phyloP scores from a whole-genome alignment of 2,113 vertebrate genomes.

The Xenopus laevis region DNA sequence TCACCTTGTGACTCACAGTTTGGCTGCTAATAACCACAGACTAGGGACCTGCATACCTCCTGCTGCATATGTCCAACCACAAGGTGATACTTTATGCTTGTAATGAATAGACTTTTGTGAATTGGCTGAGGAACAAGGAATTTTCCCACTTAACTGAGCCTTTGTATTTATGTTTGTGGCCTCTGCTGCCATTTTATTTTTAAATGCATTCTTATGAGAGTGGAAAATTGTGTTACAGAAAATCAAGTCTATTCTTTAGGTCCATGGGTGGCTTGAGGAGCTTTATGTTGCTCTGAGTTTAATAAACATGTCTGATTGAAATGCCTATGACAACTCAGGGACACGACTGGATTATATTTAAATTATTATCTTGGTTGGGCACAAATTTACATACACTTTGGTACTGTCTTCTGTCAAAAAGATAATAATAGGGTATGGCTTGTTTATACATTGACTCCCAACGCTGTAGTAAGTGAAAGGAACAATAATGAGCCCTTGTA shows the following conservation, averaged over 20 bases:
- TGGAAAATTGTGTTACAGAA: constrained; percentile 30
- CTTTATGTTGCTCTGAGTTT: neutral
- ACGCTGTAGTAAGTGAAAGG: too few species aligned
- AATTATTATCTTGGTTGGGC: too few species aligned
- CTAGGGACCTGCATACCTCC: constrained; percentile 18
- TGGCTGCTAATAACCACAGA: constrained; percentile 30
- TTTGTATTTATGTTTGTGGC: constrained; percentile 27
- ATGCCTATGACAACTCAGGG: too few species aligned
- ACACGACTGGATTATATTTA: too few species aligned
- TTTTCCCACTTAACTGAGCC: constrained; percentile 20
- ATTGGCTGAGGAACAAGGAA: constrained; percentile 24
- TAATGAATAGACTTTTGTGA: constrained; percentile 39
- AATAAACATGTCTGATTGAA: too few species aligned
- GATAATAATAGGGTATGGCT: too few species aligned
- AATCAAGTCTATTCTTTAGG: constrained; percentile 41
- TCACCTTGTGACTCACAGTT: neutral
- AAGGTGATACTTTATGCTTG: constrained; percentile 36
- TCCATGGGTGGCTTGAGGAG: constrained; percentile 25
- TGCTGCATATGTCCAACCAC: constrained; percentile 26
- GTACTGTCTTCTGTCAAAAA: too few species aligned
- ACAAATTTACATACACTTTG: too few species aligned
- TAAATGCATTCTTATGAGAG: neutral
- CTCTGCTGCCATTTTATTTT: constrained; percentile 11
- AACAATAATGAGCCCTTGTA: too few species aligned
- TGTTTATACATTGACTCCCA: too few species aligned